Conservation (phyloP, 2,888 invertebrate species). For the Argyra leucocephala region DNA sequence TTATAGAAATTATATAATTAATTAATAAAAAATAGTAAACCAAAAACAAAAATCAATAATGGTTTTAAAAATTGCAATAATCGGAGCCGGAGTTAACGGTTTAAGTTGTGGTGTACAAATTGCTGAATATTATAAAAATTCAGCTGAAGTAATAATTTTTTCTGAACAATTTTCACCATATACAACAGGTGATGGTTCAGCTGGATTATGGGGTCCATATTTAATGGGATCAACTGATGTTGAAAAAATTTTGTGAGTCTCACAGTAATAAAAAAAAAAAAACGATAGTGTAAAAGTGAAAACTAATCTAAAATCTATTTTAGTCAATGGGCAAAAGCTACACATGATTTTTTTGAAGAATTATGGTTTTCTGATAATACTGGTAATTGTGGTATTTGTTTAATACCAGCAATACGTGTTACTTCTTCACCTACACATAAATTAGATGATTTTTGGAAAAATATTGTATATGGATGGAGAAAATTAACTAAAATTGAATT, state of each 20-base stretch:
- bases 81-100: slow-evolving; percentile 70
- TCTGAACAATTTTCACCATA: slow-evolving; percentile 58
- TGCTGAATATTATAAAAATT: slow-evolving; percentile 47
- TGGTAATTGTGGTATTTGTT: slow-evolving; percentile 45
- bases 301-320: slow-evolving; percentile 24
- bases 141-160: slow-evolving; percentile 52
- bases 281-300: not conserved
- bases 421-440: slow-evolving; percentile 29
- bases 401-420: slow-evolving; percentile 43
- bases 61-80: slow-evolving; percentile 37
- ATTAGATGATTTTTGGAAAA: slow-evolving; percentile 40
- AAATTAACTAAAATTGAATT: slow-evolving; percentile 37
- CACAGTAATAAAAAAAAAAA: no score
- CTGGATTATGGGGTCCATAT: slow-evolving; percentile 67
- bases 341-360: slow-evolving; percentile 50
- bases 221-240: slow-evolving; percentile 50
- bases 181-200: slow-evolving; percentile 69
- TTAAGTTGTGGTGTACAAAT: slow-evolving; percentile 59
- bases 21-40: no score
- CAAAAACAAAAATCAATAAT: not conserved
- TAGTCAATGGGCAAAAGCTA: slow-evolving; percentile 58
- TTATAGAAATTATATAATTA: no score
- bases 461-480: slow-evolving; percentile 43
- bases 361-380: slow-evolving; percentile 51
- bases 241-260: slow-evolving; percentile 46